These are phyloP conservation scores for Rutilus rutilus DNA, from an alignment of 2,113 vertebrate genomes.

Conservation along the genomic window DNA sequence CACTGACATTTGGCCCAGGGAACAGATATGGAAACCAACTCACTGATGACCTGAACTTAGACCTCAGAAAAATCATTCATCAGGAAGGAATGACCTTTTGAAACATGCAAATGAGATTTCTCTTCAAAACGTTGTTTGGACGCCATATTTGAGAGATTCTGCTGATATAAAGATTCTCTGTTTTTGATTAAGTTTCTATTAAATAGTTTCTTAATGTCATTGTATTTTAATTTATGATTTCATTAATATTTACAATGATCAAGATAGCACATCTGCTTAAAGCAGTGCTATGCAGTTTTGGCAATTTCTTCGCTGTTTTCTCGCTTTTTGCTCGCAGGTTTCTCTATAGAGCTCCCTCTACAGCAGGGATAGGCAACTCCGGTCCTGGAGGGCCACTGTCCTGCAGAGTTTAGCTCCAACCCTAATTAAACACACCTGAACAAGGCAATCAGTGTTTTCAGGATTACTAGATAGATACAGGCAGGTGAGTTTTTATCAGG, in stretches of 20 bases:
- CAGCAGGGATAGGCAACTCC: too few relatives aligned
- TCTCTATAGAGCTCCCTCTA: too few relatives aligned
- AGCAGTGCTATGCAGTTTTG: not conserved
- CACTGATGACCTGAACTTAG: constrained; percentile 7
- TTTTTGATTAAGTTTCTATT: not conserved
- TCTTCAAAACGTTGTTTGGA: not conserved
- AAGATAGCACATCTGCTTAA: constrained; percentile 14
- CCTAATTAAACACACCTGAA: too few relatives aligned
- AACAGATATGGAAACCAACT: constrained; percentile 7
- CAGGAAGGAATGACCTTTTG: not conserved
- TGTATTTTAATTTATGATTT: not conserved
- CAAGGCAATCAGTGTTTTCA: too few relatives aligned
- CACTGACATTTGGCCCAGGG: not conserved
- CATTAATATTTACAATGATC: not conserved
- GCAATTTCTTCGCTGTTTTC: too few relatives aligned
- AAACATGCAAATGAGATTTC: constrained; percentile 4
- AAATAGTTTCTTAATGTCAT: not conserved
- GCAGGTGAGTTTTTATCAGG: too few relatives aligned
- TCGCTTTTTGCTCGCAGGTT: too few relatives aligned
- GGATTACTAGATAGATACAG: too few relatives aligned
- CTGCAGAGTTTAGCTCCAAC: too few relatives aligned
- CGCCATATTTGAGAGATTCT: constrained; percentile 8
- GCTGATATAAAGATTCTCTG: not conserved
- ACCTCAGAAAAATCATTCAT: not conserved
- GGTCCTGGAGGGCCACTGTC: too few relatives aligned